Evolutionary conservation across 37 sponge, comb jelly and placozoan species (phyloP), one percentile per base, ranked within the genome.

Genomic region (Corticium candelabrum): DNA sequence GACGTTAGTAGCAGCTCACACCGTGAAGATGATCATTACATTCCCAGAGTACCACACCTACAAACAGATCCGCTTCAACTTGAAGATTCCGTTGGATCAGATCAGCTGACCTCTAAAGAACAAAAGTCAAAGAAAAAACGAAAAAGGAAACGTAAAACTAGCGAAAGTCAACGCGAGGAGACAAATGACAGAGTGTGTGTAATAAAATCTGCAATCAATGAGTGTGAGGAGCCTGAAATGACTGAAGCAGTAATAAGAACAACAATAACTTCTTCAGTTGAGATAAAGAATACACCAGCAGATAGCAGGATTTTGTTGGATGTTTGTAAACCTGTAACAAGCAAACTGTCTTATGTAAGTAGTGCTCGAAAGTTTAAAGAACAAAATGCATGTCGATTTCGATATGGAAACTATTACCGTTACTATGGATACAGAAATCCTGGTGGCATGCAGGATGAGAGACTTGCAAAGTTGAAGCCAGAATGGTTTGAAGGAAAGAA

Each of bases 351-450:
- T n/a, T n/a, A n/a, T n/a, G n/a, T n/a, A n/a, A n/a, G n/a, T n/a
- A n/a, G n/a, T n/a, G n/a, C n/a, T n/a, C n/a, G n/a, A n/a, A n/a
- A n/a, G n/a, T n/a, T n/a, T n/a, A n/a, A n/a, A n/a, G n/a, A n/a
- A n/a, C n/a, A n/a, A n/a, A n/a, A n/a, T n/a, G n/a, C n/a, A n/a
- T n/a, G n/a, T n/a, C 41, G 43, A 62, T 96, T 86, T 84, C 39
- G 80, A 40, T 90, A 93, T 83, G 97, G 97, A 1, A 96, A 96
- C 79, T 96, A 96, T 68, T 81, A 85, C 68, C 79, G 84, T 43
- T 99, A 99, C 83, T 99, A 99, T 87, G 96, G 99, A 27, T 99
- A 99, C 79, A 79, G 99, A 30, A 89, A 89, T 77, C 79, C 78
- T 34, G 56, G 41, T 56, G 86, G 86, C 2, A 83, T 79, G 57